Evolutionary conservation across 1,140 invertebrate species (phyloP).

Genomic region (Euura lappo): DNA sequence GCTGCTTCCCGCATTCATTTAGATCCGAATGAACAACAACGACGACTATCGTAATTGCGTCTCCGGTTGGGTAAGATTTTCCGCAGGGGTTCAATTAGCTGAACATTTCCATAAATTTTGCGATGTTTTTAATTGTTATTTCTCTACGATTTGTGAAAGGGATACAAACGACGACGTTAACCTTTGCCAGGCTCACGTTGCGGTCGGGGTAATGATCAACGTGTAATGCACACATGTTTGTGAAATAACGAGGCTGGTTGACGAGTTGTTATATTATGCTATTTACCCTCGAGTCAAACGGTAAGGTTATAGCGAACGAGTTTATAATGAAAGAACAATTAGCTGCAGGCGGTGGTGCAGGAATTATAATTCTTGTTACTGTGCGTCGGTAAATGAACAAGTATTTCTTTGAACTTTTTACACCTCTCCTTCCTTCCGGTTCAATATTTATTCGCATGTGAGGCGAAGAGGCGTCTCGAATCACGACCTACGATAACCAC

Average conservation of each 20-base stretch:
- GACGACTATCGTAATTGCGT: too few species aligned
- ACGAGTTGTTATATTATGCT: constrained; percentile 1
- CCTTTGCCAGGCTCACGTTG: too few species aligned
- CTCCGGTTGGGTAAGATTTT: too few species aligned
- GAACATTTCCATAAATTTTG: too few species aligned
- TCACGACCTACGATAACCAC: background rate
- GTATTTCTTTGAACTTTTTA: background rate
- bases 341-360: background rate
- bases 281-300: constrained; percentile 4
- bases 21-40: too few species aligned
- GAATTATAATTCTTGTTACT: background rate
- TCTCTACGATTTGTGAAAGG: too few species aligned
- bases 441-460: background rate
- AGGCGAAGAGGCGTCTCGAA: background rate
- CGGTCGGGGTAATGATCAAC: too few species aligned
- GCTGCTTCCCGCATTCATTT: too few species aligned
- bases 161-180: too few species aligned
- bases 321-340: constrained; percentile 7
- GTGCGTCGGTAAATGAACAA: background rate
- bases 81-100: too few species aligned
- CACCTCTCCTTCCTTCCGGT: background rate
- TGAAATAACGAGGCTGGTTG: background rate
- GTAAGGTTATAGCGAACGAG: background rate
- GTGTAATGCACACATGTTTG: background rate
- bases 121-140: too few species aligned